Base-by-base conservation (phyloP, 2,888 invertebrate species). In the Clanis bilineata region DNA sequence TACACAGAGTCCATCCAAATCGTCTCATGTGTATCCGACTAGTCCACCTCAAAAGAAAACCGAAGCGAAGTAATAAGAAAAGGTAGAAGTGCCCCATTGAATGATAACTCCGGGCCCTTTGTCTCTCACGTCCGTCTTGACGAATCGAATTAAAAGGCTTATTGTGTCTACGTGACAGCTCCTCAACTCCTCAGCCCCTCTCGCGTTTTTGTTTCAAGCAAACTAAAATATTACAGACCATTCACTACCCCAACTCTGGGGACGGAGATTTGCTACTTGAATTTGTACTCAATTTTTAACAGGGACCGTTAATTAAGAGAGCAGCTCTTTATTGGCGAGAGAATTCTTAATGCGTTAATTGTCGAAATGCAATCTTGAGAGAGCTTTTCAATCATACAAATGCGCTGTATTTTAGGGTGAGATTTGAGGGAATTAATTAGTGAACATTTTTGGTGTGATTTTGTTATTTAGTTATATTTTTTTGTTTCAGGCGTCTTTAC, bases 91-190 rank as follows among this genome's bases (percentile, higher is more conserved):
- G 91, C 92, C 88, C 91, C 88, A 87, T 91, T 92, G 93, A 92
- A 93, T 92, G 92, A 92, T 92, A 93, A 92, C 92, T 85, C 86
- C 75, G 77, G 68, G 77, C 79, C 85, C 89, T 91, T 91, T 92
- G 91, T 92, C 90, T 86, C 83, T 73, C 68, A 82, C 83, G 90
- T 87, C 89, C 90, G 88, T 88, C 91, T 86, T 89, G 92, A 91
- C 89, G 92, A 90, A 91, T 92, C 91, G 91, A 92, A 92, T 91
- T 91, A 90, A 91, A 92, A 91, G 91, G 92, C 91, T 92, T 91
- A 92, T 90, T 91, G 91, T 91, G 92, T 91, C 90, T 87, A 91
- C 91, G 91, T 92, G 92, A 90, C 91, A 88, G 89, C 82, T 76
- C 72, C 72, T 76, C 76, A 76, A 74, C 83, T 84, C 85, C 82